phyloP scores from a whole-genome alignment of 1,140 invertebrate genomes.

The Carposina sasakii region DNA sequence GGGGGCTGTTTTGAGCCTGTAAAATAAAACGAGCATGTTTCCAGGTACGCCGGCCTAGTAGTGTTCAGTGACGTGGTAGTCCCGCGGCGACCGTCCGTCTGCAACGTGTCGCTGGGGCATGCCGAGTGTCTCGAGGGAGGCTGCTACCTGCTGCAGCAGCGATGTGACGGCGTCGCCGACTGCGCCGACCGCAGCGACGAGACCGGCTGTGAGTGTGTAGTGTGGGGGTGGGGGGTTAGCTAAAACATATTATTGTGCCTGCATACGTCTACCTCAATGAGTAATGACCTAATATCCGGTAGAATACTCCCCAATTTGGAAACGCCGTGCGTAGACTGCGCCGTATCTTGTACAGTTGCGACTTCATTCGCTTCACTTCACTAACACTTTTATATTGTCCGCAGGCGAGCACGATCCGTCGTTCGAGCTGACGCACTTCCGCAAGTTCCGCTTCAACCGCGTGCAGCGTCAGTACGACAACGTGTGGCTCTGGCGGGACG shows the following conservation, averaged over 20 bases:
- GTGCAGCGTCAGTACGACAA: constrained; percentile 93
- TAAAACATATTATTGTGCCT: no score
- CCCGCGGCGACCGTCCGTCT: constrained; percentile 78
- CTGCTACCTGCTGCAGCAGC: constrained; percentile 85
- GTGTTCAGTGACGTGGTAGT: constrained; percentile 90
- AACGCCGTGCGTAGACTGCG: no score
- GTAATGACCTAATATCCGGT: no score
- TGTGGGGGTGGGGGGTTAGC: no score
- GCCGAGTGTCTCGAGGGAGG: constrained; percentile 85
- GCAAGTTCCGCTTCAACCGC: constrained; percentile 89
- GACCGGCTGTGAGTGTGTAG: constrained; percentile 84
- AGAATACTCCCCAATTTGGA: no score
- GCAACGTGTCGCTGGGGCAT: constrained; percentile 82
- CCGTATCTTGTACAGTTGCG: no score
- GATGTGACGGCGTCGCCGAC: constrained; percentile 84
- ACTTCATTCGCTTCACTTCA: no score
- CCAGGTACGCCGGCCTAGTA: constrained; percentile 81
- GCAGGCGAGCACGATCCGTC: constrained; percentile 73
- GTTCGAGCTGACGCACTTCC: constrained; percentile 80
- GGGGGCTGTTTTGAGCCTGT: no score
- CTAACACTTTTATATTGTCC: no score
- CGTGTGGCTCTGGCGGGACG: constrained; percentile 94
- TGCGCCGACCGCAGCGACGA: constrained; percentile 94
- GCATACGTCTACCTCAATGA: no score
- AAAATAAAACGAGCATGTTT: no score